phyloP scores from a whole-genome alignment of 1,140 invertebrate genomes.

The Epicauta chinensis region DNA sequence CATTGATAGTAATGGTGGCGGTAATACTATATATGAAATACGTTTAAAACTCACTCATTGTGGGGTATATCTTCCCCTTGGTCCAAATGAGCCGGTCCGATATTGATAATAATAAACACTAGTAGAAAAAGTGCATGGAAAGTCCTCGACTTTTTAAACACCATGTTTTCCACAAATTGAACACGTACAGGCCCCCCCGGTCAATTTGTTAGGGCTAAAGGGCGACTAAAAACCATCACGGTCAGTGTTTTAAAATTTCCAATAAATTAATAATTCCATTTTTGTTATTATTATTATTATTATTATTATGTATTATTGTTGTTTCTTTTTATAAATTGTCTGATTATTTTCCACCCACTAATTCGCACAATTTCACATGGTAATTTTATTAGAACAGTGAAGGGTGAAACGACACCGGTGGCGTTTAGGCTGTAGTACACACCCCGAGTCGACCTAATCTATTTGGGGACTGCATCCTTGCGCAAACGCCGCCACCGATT shows the following conservation, averaged over 20 bases:
- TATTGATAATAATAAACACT: conserved; percentile 25
- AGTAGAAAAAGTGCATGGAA: conserved; percentile 17
- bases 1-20: not conserved
- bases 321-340: not conserved
- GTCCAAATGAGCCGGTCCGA: conserved; percentile 44
- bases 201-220: conserved; percentile 19
- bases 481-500: conserved; percentile 26
- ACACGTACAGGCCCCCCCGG: conserved; percentile 16
- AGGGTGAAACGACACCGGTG: conserved; percentile 20
- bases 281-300: too few relatives aligned
- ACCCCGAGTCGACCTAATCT: conserved; percentile 34
- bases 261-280: too few relatives aligned
- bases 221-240: conserved; percentile 8
- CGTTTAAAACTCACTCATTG: conserved; percentile 61
- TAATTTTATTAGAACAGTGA: conserved; percentile 22
- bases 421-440: conserved; percentile 34
- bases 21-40: too few relatives aligned
- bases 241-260: conserved; percentile 1
- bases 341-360: too few relatives aligned
- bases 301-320: not conserved
- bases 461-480: conserved; percentile 22
- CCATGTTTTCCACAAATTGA: conserved; percentile 23
- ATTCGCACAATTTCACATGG: conserved; percentile 15
- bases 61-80: conserved; percentile 79
- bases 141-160: conserved; percentile 21